Base-by-base conservation (phyloP, 2,888 invertebrate species). In the Yponomeuta sedellus region DNA sequence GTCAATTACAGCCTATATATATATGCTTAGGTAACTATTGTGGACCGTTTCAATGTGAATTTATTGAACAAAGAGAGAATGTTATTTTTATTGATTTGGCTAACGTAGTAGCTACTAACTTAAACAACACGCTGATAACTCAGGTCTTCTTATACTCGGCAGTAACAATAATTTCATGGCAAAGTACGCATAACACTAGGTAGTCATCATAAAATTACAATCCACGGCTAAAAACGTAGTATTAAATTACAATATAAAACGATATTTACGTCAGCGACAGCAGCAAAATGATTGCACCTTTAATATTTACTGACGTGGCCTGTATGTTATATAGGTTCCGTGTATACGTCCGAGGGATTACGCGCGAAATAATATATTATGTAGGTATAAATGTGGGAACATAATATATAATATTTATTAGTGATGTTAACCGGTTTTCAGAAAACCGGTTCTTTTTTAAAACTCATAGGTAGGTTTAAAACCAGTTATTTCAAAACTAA, bases 231-330 rank as follows among this genome's bases (percentile, higher is more conserved):
- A 80, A 81, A n/a, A n/a, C n/a, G n/a, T n/a, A n/a, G 79, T 76
- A 79, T 3, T 52, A 52, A 52, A 52, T 28, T 34, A 28, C n/a
- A 16, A 61, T 59, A 59, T 59, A 20, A 59, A 59, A 59, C 81
- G 79, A 82, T 84, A 87, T 88, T 86, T 88, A 88, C 82, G 81
- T 80, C 80, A 81, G 78, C 78, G 79, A 81, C 82, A 80, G 78
- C 72, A 70, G 79, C 78, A 74, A 81, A 86, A 86, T 87, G 85
- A 85, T 82, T 12, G 61, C 61, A 16, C 75, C 81, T 84, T 83
- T 84, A 86, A 88, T 88, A 83, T 88, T 87, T 85, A 86, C 86
- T 80, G 83, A 83, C 81, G 78, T 16, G 16, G 77, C 77, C 74
- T 83, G 81, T 87, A 88, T 86, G 86, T 88, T 84, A 84, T 52